Evolutionary conservation across 1,140 invertebrate genomes (phyloP).

Genomic region (Zaprionus nigranus): DNA sequence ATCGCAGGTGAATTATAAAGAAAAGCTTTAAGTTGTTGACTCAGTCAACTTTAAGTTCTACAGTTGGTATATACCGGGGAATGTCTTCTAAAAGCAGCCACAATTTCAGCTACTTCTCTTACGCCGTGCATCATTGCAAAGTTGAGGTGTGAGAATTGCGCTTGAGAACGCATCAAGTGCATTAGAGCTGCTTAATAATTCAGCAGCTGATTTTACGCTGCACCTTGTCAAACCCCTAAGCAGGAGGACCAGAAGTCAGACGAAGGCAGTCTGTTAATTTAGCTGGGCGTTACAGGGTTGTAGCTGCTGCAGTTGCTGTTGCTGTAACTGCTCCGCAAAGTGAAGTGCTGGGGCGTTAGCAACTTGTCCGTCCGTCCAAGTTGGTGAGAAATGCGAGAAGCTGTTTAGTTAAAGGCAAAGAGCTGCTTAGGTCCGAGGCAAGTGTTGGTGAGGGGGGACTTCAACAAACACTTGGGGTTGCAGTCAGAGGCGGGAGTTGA

Average conservation of each 20-base stretch:
- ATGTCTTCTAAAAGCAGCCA: slow-evolving; percentile 59
- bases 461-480: slow-evolving; percentile 7
- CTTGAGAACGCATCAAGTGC: slow-evolving; percentile 71
- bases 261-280: slow-evolving; percentile 53
- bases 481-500: background rate
- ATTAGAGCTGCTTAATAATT: slow-evolving; percentile 74
- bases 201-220: slow-evolving; percentile 46
- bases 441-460: slow-evolving; percentile 38
- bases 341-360: slow-evolving; percentile 36
- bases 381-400: slow-evolving; percentile 42
- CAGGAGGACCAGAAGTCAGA: slow-evolving; percentile 6
- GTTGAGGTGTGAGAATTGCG: slow-evolving; percentile 42
- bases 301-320: background rate
- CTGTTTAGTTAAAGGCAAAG: slow-evolving; percentile 39
- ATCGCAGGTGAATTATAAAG: background rate
- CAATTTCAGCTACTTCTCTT: slow-evolving; percentile 39
- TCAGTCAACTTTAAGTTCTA: slow-evolving; percentile 1
- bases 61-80: too few relatives aligned
- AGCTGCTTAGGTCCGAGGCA: slow-evolving; percentile 55
- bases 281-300: slow-evolving; percentile 21
- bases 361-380: slow-evolving; percentile 16
- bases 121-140: slow-evolving; percentile 45
- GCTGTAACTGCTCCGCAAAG: too few relatives aligned
- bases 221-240: slow-evolving; percentile 14
- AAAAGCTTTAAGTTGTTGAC: background rate